A percentile compares a stretch with the other conserved stretches of the same genome.
Evolutionary conservation across 2,797 vertebrate genomes (phyloP).

Genomic region (Hozukius guyotensis): DNA sequence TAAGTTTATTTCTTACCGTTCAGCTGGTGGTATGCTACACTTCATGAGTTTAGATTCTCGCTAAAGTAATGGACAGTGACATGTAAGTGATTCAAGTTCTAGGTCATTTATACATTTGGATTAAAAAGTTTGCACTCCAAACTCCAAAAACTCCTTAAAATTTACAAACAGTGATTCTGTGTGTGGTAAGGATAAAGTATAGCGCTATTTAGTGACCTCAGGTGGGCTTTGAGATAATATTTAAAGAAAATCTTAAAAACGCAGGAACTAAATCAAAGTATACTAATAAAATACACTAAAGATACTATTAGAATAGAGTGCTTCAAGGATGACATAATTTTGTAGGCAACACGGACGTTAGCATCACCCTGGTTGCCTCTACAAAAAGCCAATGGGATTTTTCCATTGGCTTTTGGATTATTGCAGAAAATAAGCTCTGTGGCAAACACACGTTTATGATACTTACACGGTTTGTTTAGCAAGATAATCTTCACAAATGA

Average conservation of each 20-base stretch:
- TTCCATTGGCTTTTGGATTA: fast-evolving
- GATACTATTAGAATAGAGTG: not conserved
- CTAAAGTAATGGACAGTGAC: not conserved
- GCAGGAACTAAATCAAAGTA: not conserved
- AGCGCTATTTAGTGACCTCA: not conserved
- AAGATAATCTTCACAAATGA: too few relatives aligned
- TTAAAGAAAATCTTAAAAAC: not conserved
- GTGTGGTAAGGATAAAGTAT: not conserved
- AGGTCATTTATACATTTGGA: not conserved
- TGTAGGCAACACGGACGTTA: too few relatives aligned
- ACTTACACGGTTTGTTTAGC: too few relatives aligned
- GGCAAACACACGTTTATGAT: too few relatives aligned
- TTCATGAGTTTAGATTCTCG: not conserved
- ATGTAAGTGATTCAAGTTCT: not conserved
- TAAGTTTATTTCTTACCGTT: not conserved
- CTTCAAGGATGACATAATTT: too few relatives aligned
- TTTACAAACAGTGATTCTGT: not conserved
- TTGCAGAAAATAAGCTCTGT: too few relatives aligned
- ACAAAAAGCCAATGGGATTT: too few relatives aligned
- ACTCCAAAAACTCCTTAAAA: not conserved
- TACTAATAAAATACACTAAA: not conserved
- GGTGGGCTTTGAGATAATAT: not conserved
- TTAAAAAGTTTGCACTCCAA: not conserved
- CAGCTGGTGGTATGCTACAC: not conserved
- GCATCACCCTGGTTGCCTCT: too few relatives aligned